These are phyloP conservation scores for Heliocidaris erythrogramma DNA, from an alignment of 35 echinoderm and acorn worm species.

Conservation along the genomic window DNA sequence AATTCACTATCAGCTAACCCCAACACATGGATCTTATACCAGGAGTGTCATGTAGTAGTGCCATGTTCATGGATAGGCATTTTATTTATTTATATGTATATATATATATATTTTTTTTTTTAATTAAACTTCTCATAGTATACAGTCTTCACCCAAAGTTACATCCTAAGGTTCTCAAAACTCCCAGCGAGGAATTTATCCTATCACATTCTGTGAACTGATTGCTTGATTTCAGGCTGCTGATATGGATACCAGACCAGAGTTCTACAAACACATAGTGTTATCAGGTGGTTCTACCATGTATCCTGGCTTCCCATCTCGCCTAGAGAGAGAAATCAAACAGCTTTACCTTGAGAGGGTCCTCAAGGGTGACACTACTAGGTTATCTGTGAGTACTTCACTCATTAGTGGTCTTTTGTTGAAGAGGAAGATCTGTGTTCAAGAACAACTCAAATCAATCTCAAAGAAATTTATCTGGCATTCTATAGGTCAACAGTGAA, in stretches of 20 bases:
- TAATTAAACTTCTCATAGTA: no score
- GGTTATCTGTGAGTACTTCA: constrained; percentile 78
- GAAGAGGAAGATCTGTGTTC: no score
- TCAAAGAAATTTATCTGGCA: no score
- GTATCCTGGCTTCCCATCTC: constrained; percentile 95
- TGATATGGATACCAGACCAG: constrained; percentile 95
- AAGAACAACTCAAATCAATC: no score
- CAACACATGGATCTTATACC: neutral
- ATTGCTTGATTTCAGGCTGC: constrained; percentile 59
- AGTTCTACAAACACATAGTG: constrained; percentile 99
- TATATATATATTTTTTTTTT: no score
- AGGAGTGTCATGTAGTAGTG: no score
- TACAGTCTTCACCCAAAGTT: no score
- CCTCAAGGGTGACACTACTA: constrained; percentile 85
- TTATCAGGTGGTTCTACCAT: constrained; percentile 96
- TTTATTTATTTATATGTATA: neutral
- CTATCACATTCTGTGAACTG: neutral
- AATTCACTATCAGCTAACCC: no score
- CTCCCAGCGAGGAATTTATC: no score
- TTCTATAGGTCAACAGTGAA: no score
- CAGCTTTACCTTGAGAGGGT: constrained; percentile 98
- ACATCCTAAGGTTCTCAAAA: no score
- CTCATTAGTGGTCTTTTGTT: neutral
- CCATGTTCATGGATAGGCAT: neutral
- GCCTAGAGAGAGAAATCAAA: constrained; percentile 94